Conservation (phyloP, 1,140 invertebrate species). For the Sipha flava region DNA sequence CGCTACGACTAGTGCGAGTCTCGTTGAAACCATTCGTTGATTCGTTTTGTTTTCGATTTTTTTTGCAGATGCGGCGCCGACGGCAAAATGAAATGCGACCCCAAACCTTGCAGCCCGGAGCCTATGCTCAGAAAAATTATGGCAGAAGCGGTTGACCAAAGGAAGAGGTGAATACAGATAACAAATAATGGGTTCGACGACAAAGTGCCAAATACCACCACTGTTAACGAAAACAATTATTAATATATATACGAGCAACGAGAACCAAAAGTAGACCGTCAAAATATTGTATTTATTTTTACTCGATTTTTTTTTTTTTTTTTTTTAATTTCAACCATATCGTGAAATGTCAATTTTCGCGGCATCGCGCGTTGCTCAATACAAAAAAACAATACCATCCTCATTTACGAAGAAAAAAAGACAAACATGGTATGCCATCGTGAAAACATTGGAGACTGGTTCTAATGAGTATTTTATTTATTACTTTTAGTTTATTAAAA, state of each 20-base stretch:
- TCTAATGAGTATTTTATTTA: constrained; percentile 33
- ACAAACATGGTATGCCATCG: constrained; percentile 31
- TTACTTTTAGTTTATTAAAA: constrained; percentile 25
- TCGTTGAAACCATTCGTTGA: not conserved
- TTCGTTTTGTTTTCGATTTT: not conserved
- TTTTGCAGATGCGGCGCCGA: constrained; percentile 70
- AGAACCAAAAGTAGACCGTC: constrained; percentile 21
- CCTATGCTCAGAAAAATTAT: constrained; percentile 83
- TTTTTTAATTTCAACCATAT: not conserved
- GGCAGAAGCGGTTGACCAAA: constrained; percentile 59
- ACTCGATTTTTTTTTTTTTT: not conserved
- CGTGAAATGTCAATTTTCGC: not conserved
- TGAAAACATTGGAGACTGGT: constrained; percentile 33
- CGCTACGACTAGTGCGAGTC: too few species aligned
- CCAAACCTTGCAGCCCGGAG: constrained; percentile 74
- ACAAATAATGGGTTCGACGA: constrained; percentile 33
- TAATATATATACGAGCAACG: not conserved
- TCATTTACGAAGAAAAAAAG: not conserved
- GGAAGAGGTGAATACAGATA: constrained; percentile 58
- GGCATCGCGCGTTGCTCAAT: constrained; percentile 8
- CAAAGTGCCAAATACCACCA: constrained; percentile 2
- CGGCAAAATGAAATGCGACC: constrained; percentile 89
- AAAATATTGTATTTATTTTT: constrained; percentile 1
- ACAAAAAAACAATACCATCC: constrained; percentile 17
- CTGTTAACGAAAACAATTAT: not conserved